phyloP scores from a whole-genome alignment of 2,797 vertebrate genomes.

The Microhierax caerulescens region DNA sequence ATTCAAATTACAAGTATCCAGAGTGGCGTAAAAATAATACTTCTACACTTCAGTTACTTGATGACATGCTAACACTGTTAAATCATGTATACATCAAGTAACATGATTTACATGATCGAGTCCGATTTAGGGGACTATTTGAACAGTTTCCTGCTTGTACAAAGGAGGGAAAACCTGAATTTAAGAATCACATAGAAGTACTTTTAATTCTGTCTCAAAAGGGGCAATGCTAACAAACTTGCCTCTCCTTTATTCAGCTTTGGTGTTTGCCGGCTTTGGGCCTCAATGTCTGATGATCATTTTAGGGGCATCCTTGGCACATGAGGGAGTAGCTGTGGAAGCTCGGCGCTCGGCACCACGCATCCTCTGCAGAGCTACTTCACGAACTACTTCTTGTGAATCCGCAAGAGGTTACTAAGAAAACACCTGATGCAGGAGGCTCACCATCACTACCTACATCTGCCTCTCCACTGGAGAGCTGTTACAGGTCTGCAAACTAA shows the following conservation, averaged over 20 bases:
- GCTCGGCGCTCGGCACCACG: background rate
- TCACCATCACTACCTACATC: background rate
- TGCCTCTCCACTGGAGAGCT: background rate
- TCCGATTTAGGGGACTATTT: background rate
- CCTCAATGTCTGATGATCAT: background rate
- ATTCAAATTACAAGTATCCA: background rate
- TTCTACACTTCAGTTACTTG: background rate
- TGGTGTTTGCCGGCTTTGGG: background rate
- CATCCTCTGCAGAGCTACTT: rapidly evolving
- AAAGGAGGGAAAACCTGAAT: background rate
- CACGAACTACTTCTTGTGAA: background rate
- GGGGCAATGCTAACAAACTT: background rate
- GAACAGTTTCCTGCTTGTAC: background rate
- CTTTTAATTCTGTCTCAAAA: background rate
- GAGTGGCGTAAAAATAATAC: background rate
- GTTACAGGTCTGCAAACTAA: background rate
- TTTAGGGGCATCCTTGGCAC: background rate
- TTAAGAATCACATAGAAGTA: background rate
- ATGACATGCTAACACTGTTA: background rate
- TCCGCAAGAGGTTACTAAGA: background rate
- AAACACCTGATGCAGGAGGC: background rate
- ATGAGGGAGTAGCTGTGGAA: background rate
- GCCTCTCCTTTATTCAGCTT: background rate
- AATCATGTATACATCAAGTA: background rate
- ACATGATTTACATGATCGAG: no score